A percentile compares a stretch with the other conserved stretches of the same genome.
phyloP scores from a whole-genome alignment of 2,888 invertebrate species.

The Tortricodes alternella region DNA sequence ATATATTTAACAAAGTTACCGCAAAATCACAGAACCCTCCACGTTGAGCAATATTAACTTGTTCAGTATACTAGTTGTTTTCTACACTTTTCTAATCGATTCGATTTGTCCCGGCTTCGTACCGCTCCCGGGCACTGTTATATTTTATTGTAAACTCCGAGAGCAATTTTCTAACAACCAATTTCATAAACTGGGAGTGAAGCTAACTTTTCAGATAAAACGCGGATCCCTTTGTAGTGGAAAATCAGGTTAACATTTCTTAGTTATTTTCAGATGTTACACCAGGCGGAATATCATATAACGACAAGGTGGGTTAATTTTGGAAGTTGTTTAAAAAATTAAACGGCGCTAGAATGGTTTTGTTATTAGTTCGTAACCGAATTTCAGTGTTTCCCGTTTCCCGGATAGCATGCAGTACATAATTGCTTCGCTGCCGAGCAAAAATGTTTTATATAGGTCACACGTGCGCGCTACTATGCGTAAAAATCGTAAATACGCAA shows the following conservation, averaged over 20 bases:
- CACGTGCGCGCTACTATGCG: not conserved
- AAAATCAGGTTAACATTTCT: conserved; percentile 12
- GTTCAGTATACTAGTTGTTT: conserved; percentile 31
- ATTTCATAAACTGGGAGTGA: not conserved
- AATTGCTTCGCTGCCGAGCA: conserved; percentile 17
- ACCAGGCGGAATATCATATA: conserved; percentile 4
- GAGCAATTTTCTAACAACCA: conserved; percentile 1
- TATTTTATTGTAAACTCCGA: conserved; percentile 15
- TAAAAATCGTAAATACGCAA: not conserved
- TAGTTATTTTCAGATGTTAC: conserved; percentile 18
- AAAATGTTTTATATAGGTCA: conserved; percentile 20
- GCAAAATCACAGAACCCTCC: conserved; percentile 4
- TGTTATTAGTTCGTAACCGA: not conserved
- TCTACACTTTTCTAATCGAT: conserved; percentile 37
- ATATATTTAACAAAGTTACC: not conserved
- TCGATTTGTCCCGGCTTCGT: conserved; percentile 37
- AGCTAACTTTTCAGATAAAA: not conserved
- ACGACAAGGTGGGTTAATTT: not conserved
- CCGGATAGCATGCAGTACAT: conserved; percentile 1
- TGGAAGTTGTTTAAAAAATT: not conserved
- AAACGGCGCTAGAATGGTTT: conserved; percentile 13
- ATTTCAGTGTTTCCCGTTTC: conserved; percentile 20
- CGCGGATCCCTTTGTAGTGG: not conserved
- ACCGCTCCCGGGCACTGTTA: conserved; percentile 1
- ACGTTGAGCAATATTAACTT: not conserved